Percentiles rank a stretch among this genome's conserved stretches.
Conservation (phyloP, 2,797 vertebrate genomes). For the Sparus aurata region DNA sequence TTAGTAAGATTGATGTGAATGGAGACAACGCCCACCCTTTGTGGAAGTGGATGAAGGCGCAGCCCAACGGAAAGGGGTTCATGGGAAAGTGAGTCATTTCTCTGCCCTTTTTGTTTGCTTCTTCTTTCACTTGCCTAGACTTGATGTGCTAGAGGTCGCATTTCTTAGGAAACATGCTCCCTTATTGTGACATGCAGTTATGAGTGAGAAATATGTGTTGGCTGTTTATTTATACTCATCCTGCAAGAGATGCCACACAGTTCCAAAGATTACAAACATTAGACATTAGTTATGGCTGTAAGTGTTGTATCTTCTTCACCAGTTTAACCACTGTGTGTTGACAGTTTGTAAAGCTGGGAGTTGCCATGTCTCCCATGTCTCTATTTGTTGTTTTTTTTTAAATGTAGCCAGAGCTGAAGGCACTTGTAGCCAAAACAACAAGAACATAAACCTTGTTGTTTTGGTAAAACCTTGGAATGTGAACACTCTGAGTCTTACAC, state of each 20-base stretch:
- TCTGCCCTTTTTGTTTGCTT: too few relatives aligned
- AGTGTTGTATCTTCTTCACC: background rate
- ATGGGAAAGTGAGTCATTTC: conserved; percentile 88
- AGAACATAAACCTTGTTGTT: background rate
- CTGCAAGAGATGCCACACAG: background rate
- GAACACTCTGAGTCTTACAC: background rate
- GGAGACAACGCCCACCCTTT: conserved; percentile 93
- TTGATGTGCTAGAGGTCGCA: too few relatives aligned
- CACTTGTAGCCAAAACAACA: background rate
- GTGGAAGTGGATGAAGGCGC: conserved; percentile 98
- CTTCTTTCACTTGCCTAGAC: background rate
- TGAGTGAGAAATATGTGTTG: background rate
- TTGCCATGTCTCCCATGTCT: background rate
- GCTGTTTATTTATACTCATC: background rate
- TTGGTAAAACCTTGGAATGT: background rate
- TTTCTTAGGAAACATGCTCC: background rate
- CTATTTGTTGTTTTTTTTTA: background rate
- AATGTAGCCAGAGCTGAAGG: background rate
- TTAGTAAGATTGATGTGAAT: conserved; percentile 95
- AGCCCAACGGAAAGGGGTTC: conserved; percentile 93
- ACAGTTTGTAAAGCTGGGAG: background rate
- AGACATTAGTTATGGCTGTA: background rate
- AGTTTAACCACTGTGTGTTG: background rate
- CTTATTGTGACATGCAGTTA: background rate
- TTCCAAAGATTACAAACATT: background rate